Percentiles rank a stretch among this genome's conserved stretches.
These are phyloP conservation scores for Cetonia aurata DNA, from an alignment of 2,888 invertebrate species.

Conservation along the genomic window DNA sequence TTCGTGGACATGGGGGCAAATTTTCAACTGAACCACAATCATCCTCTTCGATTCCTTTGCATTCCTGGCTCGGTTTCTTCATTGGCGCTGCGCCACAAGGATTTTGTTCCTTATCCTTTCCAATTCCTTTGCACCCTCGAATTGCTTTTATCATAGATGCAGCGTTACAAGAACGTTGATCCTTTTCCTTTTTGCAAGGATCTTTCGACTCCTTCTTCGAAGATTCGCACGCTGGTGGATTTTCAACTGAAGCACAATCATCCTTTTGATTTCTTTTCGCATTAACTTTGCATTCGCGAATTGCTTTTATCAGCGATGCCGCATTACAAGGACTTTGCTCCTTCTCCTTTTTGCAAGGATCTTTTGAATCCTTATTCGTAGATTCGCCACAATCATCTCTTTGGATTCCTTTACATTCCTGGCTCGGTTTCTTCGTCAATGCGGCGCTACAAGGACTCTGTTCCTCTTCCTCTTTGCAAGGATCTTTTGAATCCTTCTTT, in stretches of 20 bases:
- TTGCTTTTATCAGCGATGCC: not conserved
- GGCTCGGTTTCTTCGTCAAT: not conserved
- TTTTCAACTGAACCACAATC: not conserved
- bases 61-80: not conserved
- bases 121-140: not conserved
- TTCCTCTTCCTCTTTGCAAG: not conserved
- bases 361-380: not conserved
- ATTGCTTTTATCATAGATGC: not conserved
- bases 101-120: slow-evolving; percentile 3
- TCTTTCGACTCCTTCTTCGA: not conserved
- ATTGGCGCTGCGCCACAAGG: slow-evolving; percentile 5
- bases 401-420: not conserved
- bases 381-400: no score
- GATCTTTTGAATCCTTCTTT: not conserved
- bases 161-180: not conserved
- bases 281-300: not conserved
- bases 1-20: not conserved
- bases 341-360: not conserved
- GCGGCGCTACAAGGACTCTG: slow-evolving; percentile 1
- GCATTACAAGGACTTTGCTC: slow-evolving; percentile 1
- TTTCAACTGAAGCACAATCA: not conserved
- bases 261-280: not conserved
- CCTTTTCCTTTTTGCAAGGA: not conserved
- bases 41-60: not conserved
- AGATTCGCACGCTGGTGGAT: no score